Base-by-base conservation (phyloP, 1,140 invertebrate genomes). In the Whitmania pigra region DNA sequence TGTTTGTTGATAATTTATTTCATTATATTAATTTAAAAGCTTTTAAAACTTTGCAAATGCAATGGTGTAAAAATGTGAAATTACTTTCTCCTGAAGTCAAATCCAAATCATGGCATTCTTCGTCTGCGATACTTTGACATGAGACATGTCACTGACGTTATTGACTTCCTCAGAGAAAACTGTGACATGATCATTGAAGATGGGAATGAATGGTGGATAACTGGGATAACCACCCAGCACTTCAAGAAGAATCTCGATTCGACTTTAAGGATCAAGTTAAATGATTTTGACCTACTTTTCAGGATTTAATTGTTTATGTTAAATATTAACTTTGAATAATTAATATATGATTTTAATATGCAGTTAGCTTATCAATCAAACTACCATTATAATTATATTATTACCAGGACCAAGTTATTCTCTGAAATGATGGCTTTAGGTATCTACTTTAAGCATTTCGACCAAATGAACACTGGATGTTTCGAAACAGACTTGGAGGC, bases 121-220 rank as follows among this genome's bases (percentile, higher is more conserved):
- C 57, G 57, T 15, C 20, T 63, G 22, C 22, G 57, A 63, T 25
- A 25, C 29, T 63, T 63, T 63, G 29, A n/a, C 22, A 63, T 63
- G 57, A 31, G 9, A 18, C 22, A 63, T 18, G 57, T 63, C 11
- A 25, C 7, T n/a, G 22, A 63, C 22, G 18, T 63, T 18, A 31
- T 63, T 20, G 57, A 63, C 57, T 63, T 63, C 20, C 57, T 63
- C 11, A 63, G 29, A 15, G 57, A 63, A 13, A 63, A 63, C 57
- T 63, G 57, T n/a, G 57, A 63, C 57, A 49, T 49, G 43, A 17
- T 49, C 2, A 1, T 49, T 1, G 43, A 49, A 3, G 43, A 49
- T 17, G 43, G 15, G 43, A 49, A 3, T 4, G 43, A 49, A 13
- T 63, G 57, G 57, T 63, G 57, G 22, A 63, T 63, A 31, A 63